Base-by-base conservation (phyloP, 2,113 vertebrate genomes). In the Rallus limicola region DNA sequence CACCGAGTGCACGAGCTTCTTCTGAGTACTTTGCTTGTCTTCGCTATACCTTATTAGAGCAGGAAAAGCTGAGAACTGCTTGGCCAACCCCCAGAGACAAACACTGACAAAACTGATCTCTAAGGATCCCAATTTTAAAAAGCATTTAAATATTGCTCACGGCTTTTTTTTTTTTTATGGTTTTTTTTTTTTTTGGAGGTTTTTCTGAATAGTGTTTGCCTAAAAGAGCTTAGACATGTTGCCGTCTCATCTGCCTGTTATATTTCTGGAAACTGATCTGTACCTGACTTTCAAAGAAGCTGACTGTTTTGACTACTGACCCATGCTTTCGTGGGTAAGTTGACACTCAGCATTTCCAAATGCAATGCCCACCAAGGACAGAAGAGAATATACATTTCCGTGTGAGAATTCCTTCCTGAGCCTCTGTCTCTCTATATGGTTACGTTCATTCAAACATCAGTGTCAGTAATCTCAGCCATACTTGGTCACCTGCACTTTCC, bases 51-150 rank as follows among this genome's bases (percentile, higher is more conserved):
- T 69, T 53, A 12, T 55, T 31, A 67, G 76, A 48, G 15, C 25
- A 83, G 34, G 40, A 67, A 81, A 63, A 63, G 10, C 26, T 42
- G 64, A 62, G n/a, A 72, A 50, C 25, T 55, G 16, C 23, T 3
- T 31, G n/a, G 69, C 13, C 55, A 72, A 16, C 4, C 36, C 50
- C 6, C 21, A 16, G 48, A 83, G 23, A n/a, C 1, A 59, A 40
- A 53, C n/a, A 18, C 10, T 65, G 71, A 28, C 50, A 31, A 53
- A 94, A 65, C 8, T 82, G 67, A 70, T 46, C 55, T 69, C 77
- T 74, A 55, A 63, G 36, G 16, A 13, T 23, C 15, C 1, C 0
- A 0, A 50, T 63, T 82, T 50, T 36, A 3, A 4, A 80, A 92
- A 82, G n/a, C 11, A n/a, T 53, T 62, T 53, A 38, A 82, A 69